A percentile compares a stretch with the other conserved stretches of the same genome.
These are phyloP conservation scores for Archips xylosteana DNA, from an alignment of 2,888 invertebrate genomes.

Conservation along the genomic window DNA sequence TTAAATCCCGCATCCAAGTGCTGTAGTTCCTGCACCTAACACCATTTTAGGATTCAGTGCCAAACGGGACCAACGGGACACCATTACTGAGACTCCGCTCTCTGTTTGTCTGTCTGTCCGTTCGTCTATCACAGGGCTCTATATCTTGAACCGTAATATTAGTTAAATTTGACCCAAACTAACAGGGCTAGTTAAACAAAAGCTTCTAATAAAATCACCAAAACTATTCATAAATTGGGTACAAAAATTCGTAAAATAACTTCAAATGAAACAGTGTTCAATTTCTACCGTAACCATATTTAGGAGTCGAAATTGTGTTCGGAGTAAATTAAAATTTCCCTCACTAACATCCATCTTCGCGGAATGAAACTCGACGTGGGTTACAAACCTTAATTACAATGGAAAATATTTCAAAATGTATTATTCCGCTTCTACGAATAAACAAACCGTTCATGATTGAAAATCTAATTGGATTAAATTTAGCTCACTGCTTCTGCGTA, in stretches of 20 bases:
- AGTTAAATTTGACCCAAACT: no score
- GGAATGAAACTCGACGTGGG: slow-evolving; percentile 47
- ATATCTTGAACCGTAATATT: no score
- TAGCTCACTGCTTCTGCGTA: neutral
- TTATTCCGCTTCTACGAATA: slow-evolving; percentile 55
- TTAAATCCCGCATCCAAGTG: no score
- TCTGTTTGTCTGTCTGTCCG: no score
- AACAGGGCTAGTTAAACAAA: no score
- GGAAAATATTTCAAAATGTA: slow-evolving; percentile 60
- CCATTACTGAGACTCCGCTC: no score
- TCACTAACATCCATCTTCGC: slow-evolving; percentile 50
- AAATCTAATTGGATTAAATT: slow-evolving; percentile 42
- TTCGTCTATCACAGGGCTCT: no score
- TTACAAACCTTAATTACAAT: slow-evolving; percentile 56
- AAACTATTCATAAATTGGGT: neutral
- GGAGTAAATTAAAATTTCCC: slow-evolving; percentile 55
- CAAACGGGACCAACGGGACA: no score
- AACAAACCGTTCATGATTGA: slow-evolving; percentile 60
- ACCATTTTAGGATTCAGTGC: no score
- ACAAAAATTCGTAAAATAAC: neutral
- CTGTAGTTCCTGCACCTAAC: no score
- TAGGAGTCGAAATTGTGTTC: slow-evolving; percentile 43
- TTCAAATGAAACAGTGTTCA: slow-evolving; percentile 8
- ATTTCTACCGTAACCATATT: slow-evolving; percentile 38
- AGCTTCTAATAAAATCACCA: neutral